A percentile compares a stretch with the other conserved stretches of the same genome.
phyloP scores from a whole-genome alignment of 2,113 vertebrate genomes.

The Ctenomys sociabilis region DNA sequence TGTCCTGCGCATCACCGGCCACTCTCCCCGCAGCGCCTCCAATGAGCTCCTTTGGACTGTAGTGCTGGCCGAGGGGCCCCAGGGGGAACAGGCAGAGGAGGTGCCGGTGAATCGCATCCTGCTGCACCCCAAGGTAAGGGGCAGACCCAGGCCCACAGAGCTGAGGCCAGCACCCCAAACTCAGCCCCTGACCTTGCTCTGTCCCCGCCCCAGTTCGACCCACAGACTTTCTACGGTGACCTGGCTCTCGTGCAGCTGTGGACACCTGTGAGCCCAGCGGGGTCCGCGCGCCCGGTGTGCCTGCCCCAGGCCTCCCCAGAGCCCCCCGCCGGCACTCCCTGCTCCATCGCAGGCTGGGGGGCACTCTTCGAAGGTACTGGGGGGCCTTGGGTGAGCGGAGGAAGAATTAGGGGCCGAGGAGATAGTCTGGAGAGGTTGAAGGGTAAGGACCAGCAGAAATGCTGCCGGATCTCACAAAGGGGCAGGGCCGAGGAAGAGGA shows the following conservation, averaged over 20 bases:
- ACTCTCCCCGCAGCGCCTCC: slow-evolving; percentile 83
- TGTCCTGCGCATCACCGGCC: background rate
- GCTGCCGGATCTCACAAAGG: background rate
- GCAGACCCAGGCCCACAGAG: background rate
- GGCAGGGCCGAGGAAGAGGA: background rate
- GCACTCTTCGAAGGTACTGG: slow-evolving; percentile 93
- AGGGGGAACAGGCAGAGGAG: slow-evolving; percentile 86
- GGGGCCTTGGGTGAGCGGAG: background rate
- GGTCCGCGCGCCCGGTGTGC: slow-evolving; percentile 90
- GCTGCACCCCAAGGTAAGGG: slow-evolving; percentile 93
- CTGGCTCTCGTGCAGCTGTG: slow-evolving; percentile 94
- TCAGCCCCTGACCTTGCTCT: background rate
- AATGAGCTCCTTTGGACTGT: slow-evolving; percentile 95
- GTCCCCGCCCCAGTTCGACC: slow-evolving; percentile 91
- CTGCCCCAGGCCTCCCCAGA: slow-evolving; percentile 88
- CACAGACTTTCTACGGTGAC: slow-evolving; percentile 95
- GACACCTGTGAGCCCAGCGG: slow-evolving; percentile 83
- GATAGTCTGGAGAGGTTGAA: background rate
- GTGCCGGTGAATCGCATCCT: slow-evolving; percentile 94
- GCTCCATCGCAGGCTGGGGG: slow-evolving; percentile 96
- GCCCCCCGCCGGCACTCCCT: slow-evolving; percentile 89
- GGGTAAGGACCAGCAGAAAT: background rate
- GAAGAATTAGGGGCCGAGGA: rapidly evolving
- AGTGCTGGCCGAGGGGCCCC: slow-evolving; percentile 91
- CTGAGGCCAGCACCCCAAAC: background rate